These are phyloP conservation scores for Mythimna lalbum DNA, from an alignment of 2,888 invertebrate species.

Conservation along the genomic window DNA sequence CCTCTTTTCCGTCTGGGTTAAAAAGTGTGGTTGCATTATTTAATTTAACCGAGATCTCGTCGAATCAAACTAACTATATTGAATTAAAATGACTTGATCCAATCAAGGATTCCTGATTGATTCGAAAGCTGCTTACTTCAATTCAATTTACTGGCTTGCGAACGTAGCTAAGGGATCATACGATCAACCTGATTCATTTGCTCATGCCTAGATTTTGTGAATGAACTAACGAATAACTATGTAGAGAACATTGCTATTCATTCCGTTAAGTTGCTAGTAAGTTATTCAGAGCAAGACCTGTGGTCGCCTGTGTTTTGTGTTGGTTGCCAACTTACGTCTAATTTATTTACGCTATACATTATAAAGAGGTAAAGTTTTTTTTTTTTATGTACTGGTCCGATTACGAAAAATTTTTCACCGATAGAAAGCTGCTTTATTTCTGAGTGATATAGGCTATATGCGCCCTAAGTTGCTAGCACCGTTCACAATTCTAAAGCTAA, in stretches of 20 bases:
- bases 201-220: background rate
- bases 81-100: background rate
- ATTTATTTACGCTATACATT: too few species aligned
- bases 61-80: background rate
- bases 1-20: too few species aligned
- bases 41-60: background rate
- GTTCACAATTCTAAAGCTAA: too few species aligned
- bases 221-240: background rate
- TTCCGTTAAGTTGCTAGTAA: background rate
- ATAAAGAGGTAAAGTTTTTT: too few species aligned
- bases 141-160: conserved; percentile 5
- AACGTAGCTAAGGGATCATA: background rate
- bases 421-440: too few species aligned
- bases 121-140: background rate
- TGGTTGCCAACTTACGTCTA: background rate
- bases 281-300: background rate
- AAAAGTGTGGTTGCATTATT: too few species aligned
- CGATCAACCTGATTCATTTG: background rate
- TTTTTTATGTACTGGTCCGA: too few species aligned
- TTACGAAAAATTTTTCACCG: too few species aligned
- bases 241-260: background rate
- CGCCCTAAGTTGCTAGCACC: too few species aligned
- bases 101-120: background rate
- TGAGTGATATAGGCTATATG: too few species aligned
- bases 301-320: background rate